Conservation (phyloP, 1,140 invertebrate species). For the Drosophila hydei region DNA sequence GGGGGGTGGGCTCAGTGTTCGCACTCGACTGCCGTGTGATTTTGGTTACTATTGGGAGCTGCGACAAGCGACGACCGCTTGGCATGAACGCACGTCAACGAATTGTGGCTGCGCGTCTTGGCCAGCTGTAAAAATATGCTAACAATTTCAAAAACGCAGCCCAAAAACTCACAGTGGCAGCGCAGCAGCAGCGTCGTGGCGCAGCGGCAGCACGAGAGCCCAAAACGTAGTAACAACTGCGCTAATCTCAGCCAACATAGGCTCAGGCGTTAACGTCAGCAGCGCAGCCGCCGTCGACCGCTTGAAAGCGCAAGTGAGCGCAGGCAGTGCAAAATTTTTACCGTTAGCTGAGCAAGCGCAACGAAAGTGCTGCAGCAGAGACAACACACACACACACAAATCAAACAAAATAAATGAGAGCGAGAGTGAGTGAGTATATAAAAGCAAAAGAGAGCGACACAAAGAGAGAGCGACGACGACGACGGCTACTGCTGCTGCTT, state of each 20-base stretch:
- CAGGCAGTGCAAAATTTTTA: conserved; percentile 38
- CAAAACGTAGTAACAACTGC: conserved; percentile 16
- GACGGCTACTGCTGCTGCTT: neutral
- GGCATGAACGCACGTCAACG: conserved; percentile 80
- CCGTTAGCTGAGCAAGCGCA: conserved; percentile 48
- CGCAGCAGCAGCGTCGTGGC: conserved; percentile 13
- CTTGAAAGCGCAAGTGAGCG: conserved; percentile 70
- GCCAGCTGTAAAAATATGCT: conserved; percentile 81
- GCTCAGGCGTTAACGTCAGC: conserved; percentile 5
- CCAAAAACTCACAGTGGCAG: conserved; percentile 52
- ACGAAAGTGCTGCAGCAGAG: conserved; percentile 52
- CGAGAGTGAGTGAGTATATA: conserved; percentile 4
- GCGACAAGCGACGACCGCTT: conserved; percentile 72
- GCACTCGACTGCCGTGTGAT: neutral
- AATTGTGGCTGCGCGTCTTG: conserved; percentile 83
- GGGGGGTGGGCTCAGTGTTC: neutral
- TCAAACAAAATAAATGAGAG: conserved; percentile 11
- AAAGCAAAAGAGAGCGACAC: neutral
- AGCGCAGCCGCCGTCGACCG: conserved; percentile 16
- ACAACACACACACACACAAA: conserved; percentile 10
- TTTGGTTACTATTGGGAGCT: conserved; percentile 48
- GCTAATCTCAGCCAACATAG: conserved; percentile 24
- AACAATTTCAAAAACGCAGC: conserved; percentile 82
- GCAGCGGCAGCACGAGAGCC: conserved; percentile 37
- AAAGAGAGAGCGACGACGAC: conserved; percentile 9